Percentiles rank a stretch among this genome's conserved stretches.
Conservation (phyloP, 1,140 invertebrate species). For the Plectrocnemia conspersa region DNA sequence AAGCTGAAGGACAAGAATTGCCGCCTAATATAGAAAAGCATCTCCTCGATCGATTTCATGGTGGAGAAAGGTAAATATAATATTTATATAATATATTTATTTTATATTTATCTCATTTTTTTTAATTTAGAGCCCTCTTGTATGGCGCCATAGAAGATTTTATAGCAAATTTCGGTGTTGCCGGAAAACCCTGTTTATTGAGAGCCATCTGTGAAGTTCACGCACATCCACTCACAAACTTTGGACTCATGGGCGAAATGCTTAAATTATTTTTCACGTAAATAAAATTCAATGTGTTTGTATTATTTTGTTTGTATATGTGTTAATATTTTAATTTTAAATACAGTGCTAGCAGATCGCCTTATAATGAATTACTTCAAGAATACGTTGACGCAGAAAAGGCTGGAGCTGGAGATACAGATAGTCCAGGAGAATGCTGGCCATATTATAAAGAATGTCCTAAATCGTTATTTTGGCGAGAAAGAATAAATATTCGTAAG, state of each 20-base stretch:
- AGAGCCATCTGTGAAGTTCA: slow-evolving; percentile 82
- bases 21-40: slow-evolving; percentile 42
- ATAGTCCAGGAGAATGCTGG: slow-evolving; percentile 71
- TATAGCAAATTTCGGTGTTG: slow-evolving; percentile 67
- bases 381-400: slow-evolving; percentile 77
- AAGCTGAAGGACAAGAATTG: slow-evolving; percentile 39
- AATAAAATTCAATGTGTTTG: slow-evolving; percentile 39
- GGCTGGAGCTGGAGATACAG: slow-evolving; percentile 57
- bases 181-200: slow-evolving; percentile 75
- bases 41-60: slow-evolving; percentile 53
- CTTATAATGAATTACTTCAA: slow-evolving; percentile 62
- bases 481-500: slow-evolving; percentile 63
- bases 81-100: slow-evolving; percentile 11
- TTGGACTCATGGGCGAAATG: slow-evolving; percentile 73
- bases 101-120: slow-evolving; percentile 3
- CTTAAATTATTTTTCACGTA: slow-evolving; percentile 77
- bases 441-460: slow-evolving; percentile 76
- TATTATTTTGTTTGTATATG: background rate
- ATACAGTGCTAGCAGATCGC: slow-evolving; percentile 72
- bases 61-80: slow-evolving; percentile 62
- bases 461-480: slow-evolving; percentile 70
- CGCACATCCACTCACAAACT: slow-evolving; percentile 68
- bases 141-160: slow-evolving; percentile 73
- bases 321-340: slow-evolving; percentile 8
- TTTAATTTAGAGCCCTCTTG: slow-evolving; percentile 56